Evolutionary conservation across 2,797 vertebrate species (phyloP).

Genomic region (Sylvilagus floridanus): DNA sequence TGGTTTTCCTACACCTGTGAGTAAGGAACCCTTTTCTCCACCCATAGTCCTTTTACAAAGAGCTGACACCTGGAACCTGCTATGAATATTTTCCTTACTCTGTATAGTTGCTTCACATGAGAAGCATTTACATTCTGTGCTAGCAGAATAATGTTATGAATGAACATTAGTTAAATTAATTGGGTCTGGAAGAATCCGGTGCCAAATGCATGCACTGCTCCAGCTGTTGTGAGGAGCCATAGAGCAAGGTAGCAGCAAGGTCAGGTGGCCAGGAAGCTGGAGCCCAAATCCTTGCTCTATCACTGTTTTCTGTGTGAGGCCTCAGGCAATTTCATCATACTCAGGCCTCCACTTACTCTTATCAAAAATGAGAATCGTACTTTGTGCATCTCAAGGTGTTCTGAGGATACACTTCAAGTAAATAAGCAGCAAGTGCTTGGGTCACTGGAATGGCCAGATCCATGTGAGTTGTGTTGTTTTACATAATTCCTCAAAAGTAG

Average conservation of each 20-base stretch:
- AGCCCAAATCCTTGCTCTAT: neutral
- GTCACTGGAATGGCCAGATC: too few species aligned
- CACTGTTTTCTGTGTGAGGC: neutral
- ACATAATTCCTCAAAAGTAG: neutral
- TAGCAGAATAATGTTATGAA: neutral
- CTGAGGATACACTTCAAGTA: neutral
- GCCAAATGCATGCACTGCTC: too few species aligned
- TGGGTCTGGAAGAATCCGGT: neutral
- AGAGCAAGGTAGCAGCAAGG: too few species aligned
- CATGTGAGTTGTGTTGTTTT: neutral
- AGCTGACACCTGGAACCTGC: neutral
- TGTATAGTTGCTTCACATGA: neutral
- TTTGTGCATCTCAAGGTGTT: neutral
- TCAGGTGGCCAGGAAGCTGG: neutral
- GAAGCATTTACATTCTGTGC: too few species aligned
- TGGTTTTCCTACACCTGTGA: neutral
- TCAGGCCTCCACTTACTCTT: neutral
- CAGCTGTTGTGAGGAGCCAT: neutral
- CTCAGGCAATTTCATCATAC: neutral
- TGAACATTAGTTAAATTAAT: neutral
- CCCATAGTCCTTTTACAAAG: neutral
- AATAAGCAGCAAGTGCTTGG: neutral
- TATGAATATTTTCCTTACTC: fast-evolving
- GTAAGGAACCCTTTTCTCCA: too few species aligned
- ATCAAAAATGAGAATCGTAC: neutral